Percentiles rank a stretch among this genome's conserved stretches.
These are phyloP conservation scores for Cepaea hortensis DNA, from an alignment of 2,888 invertebrate genomes.

Conservation along the genomic window DNA sequence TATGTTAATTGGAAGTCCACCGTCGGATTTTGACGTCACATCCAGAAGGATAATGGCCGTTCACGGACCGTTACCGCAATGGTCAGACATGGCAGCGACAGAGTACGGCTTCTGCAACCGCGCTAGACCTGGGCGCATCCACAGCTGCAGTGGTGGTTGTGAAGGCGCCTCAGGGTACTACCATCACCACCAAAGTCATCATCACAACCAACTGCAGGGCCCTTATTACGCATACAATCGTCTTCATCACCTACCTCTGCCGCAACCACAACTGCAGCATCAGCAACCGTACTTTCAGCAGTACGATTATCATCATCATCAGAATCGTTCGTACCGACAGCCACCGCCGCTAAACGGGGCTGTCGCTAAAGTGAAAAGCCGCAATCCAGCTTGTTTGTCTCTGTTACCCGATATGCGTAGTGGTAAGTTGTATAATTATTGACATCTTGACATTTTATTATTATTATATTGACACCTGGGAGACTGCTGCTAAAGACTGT, in stretches of 20 bases:
- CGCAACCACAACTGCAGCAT: not conserved
- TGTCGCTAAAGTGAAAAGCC: not conserved
- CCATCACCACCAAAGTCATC: not conserved
- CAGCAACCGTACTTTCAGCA: not conserved
- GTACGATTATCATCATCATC: constrained; percentile 2
- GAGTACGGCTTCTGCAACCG: constrained; percentile 14
- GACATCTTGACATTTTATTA: no score
- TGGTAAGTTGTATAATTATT: constrained; percentile 11
- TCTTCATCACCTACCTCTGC: not conserved
- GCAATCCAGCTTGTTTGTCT: not conserved
- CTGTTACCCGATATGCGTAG: constrained; percentile 1
- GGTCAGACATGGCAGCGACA: constrained; percentile 14
- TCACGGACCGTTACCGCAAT: constrained; percentile 5
- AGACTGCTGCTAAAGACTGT: no score
- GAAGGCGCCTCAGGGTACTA: no score
- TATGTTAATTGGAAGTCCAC: not conserved
- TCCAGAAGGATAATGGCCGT: constrained; percentile 20
- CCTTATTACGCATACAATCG: not conserved
- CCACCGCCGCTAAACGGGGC: not conserved
- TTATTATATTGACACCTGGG: no score
- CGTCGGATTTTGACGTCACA: not conserved
- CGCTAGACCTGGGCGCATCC: not conserved
- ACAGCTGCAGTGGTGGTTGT: not conserved
- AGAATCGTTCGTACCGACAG: not conserved
- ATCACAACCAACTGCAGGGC: not conserved